Evolutionary conservation across 2,888 invertebrate species (phyloP), one percentile per base, ranked within the genome.

Genomic region (Limenitis camilla): DNA sequence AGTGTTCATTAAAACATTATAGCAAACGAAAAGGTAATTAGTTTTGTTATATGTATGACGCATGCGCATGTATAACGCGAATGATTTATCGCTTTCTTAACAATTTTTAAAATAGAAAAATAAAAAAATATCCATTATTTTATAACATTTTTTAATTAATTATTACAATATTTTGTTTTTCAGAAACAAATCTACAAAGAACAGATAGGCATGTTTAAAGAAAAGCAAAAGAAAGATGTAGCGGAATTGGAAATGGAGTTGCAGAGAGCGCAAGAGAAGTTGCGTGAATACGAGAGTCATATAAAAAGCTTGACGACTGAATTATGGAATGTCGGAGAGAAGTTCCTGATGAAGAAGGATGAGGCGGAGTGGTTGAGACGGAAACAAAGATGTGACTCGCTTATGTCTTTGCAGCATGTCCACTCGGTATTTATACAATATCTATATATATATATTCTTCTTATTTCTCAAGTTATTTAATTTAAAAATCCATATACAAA

Each of bases 121-220:
- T n/a, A n/a, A n/a, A n/a, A n/a, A n/a, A n/a, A n/a, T n/a, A n/a
- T n/a, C n/a, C 8, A 8, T 33, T 4, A 10, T 29, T 40, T 41
- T 10, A 10, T n/a, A 10, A 29, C 6, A n/a, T 31, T 38, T 28
- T 35, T 4, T 6, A 29, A 33, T 6, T 50, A 50, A 44, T 50
- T 3, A 6, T 5, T 2, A 11, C 19, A 30, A 32, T 31, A 2
- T 40, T 39, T 9, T 27, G n/a, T 29, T 39, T 81, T 87, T 62
- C 81, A 90, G 90, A 87, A 90, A 69, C 85, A 89, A 72, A 71
- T 91, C 7, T 92, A 90, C 67, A 89, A 90, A 58, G 91, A 91
- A 62, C 91, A 92, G 70, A 86, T 92, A 54, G 63, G 74, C 3
- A 79, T 87, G 49, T 73, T 88, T 53, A 84, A 86, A 40, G 81